Evolutionary conservation across 1,140 invertebrate genomes (phyloP), one percentile per base, ranked within the genome.

Genomic region (Cydia pomonella): DNA sequence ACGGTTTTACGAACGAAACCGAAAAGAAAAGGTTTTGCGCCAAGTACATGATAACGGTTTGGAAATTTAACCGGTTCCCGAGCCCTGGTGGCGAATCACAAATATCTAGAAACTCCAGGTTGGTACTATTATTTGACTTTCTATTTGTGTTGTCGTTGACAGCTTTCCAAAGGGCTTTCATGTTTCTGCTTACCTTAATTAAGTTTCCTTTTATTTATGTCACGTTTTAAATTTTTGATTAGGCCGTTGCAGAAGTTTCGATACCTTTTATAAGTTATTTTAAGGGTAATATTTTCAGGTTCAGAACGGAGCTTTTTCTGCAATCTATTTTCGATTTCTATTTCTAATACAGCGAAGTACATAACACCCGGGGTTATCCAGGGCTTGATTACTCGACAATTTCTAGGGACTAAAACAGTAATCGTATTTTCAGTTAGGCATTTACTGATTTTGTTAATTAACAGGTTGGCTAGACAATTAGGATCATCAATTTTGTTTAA

Each of bases 261-360:
- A 29, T 73, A 73, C 12, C 72, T n/a, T 62, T 73, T 73, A 59
- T 38, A 73, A 3, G 73, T 73, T 62, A 63, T 33, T 41, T 38
- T 73, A 5, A 73, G 53, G 7, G 18, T 41, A 5, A 29, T 7
- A 63, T 73, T 38, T 10, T 18, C 7, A 2, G 73, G 73, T 38
- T 27, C 16, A 18, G 12, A 1, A 21, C 18, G 4, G 33, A 73
- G 1, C 33, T 73, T 73, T n/a, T 73, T 38, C 9, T 73, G 73
- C 53, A 73, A n/a, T n/a, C n/a, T n/a, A n/a, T n/a, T n/a, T 73
- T 18, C 27, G 6, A 53, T 73, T 63, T 16, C 73, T 13, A 21
- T 59, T 59, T 21, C 53, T 10, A 4, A 59, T 23, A 21, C 53
- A 59, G 12, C 53, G 53, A n/a, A n/a, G n/a, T n/a, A n/a, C 4